Base-by-base conservation (phyloP, 2,888 invertebrate species). In the Periphyllus acericola region DNA sequence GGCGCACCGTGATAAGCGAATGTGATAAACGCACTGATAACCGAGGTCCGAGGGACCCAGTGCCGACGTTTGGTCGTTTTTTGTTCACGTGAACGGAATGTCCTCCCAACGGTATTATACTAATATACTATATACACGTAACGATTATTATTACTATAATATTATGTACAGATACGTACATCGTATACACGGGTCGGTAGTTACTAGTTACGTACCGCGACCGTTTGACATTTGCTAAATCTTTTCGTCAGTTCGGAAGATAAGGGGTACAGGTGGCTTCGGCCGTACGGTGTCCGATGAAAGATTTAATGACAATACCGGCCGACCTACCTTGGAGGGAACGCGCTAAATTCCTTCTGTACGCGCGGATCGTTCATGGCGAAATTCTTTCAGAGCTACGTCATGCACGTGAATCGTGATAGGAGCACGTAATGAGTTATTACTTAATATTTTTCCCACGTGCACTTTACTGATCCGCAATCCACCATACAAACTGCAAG, bases 31-130 rank as follows among this genome's bases (percentile, higher is more conserved):
- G 11, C 34, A 60, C 21, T 83, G 83, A 83, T 83, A 83, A 83
- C 71, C 17, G 71, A 11, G 71, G 14, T 25, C 71, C 52, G 32
- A 32, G 46, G 29, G 34, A 74, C 71, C 60, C 86, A 86, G 86
- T 86, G 86, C 86, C 36, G 86, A 80, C 79, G 55, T 72, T 72
- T 86, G 55, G 60, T 80, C 80, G 40, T 32, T 75, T 84, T 32
- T 75, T 55, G 66, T 32, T 68, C 40, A 17, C 75, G 46, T n/a
- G 29, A 36, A 11, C 14, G n/a, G 79, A 80, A 11, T 11, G n/a
- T 52, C 19, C 29, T 29, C 9, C 21, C 29, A 3, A 3, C 36
- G 6, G n/a, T n/a, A n/a, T n/a, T n/a, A n/a, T n/a, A n/a, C n/a
- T n/a, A n/a, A n/a, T n/a, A n/a, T n/a, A n/a, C n/a, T n/a, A n/a